phyloP scores from a whole-genome alignment of 1,140 invertebrate species.

The Eurytemora carolleeae region DNA sequence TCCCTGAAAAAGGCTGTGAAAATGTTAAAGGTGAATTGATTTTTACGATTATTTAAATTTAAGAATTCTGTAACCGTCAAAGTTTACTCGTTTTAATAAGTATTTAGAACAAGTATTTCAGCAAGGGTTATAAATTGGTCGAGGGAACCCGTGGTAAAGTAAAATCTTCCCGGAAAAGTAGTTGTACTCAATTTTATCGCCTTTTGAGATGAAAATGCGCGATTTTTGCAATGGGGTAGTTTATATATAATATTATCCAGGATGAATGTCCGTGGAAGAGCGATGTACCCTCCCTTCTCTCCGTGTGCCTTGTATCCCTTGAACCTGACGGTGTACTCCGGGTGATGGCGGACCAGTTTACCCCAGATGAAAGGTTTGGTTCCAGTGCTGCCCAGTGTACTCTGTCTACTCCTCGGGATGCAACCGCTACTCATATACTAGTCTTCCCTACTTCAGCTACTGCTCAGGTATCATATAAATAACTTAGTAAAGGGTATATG shows the following conservation, averaged over 20 bases:
- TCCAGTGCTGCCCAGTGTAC: slow-evolving; percentile 57
- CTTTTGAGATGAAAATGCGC: too few species aligned
- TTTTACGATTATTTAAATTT: too few species aligned
- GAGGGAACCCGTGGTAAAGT: too few species aligned
- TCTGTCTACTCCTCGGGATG: slow-evolving; percentile 74
- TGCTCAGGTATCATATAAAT: slow-evolving; percentile 72
- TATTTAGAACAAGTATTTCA: too few species aligned
- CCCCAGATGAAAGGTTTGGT: slow-evolving; percentile 70
- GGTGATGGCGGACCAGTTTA: slow-evolving; percentile 83
- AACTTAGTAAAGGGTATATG: too few species aligned
- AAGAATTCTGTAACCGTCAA: too few species aligned
- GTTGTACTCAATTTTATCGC: too few species aligned
- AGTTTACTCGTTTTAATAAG: too few species aligned
- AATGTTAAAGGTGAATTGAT: slow-evolving; percentile 44
- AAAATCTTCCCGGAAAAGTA: too few species aligned
- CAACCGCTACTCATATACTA: slow-evolving; percentile 90
- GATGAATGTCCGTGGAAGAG: slow-evolving; percentile 27
- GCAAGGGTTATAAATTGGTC: too few species aligned
- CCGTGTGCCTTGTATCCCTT: slow-evolving; percentile 86
- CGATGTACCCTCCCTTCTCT: slow-evolving; percentile 69
- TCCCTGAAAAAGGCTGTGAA: slow-evolving; percentile 66
- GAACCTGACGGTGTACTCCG: slow-evolving; percentile 82
- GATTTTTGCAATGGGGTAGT: too few species aligned
- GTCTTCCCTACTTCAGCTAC: slow-evolving; percentile 96
- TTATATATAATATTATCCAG: neutral